These are phyloP conservation scores for Styela clava DNA, from an alignment of 23 tunicate genomes.

Conservation along the genomic window DNA sequence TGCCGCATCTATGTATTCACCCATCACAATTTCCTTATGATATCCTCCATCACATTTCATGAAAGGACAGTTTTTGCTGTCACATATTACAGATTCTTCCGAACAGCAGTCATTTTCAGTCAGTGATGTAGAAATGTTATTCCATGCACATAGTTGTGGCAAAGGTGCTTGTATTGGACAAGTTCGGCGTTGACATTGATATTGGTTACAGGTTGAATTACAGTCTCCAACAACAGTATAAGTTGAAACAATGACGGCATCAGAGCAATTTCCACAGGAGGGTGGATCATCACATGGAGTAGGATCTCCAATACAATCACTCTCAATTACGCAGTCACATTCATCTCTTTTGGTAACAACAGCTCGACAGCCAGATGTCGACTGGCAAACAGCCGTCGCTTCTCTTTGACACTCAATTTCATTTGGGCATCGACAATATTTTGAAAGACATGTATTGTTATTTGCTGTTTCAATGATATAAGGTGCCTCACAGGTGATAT, in stretches of 20 bases:
- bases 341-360: conserved; percentile 27
- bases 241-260: neutral
- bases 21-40: neutral
- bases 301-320: conserved; percentile 39
- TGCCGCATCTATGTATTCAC: conserved; percentile 11
- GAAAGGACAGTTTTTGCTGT: conserved; percentile 13
- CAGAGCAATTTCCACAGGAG: conserved; percentile 28
- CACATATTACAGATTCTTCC: conserved; percentile 1
- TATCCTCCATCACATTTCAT: conserved; percentile 30
- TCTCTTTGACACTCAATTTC: conserved; percentile 28
- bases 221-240: conserved; percentile 28
- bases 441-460: conserved; percentile 32
- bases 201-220: conserved; percentile 27
- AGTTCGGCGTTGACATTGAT: conserved; percentile 11
- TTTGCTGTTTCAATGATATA: neutral
- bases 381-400: conserved; percentile 28
- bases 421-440: conserved; percentile 39
- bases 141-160: conserved; percentile 35
- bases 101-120: conserved; percentile 31
- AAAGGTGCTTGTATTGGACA: conserved; percentile 13
- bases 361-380: conserved; percentile 43
- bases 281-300: conserved; percentile 24
- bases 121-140: conserved; percentile 3
- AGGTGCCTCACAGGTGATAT: conserved; percentile 28
- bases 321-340: conserved; percentile 40